Evolutionary conservation across 1,140 invertebrate species (phyloP), one percentile per base, ranked within the genome.

Genomic region (Pseudomyrmex concolor): DNA sequence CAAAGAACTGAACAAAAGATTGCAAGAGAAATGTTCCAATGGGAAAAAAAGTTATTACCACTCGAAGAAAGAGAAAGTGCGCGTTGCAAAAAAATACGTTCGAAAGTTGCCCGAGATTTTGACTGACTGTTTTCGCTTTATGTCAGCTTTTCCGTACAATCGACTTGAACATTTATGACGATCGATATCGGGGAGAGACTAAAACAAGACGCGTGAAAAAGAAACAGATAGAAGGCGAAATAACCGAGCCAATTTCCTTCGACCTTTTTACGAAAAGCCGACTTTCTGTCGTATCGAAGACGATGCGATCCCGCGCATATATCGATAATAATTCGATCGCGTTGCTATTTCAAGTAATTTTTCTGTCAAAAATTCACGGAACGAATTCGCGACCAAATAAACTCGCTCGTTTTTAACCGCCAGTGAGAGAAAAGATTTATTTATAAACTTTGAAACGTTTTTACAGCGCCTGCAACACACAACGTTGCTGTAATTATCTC

Each of bases 241-340:
- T 70, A 70, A 59, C 12, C 12, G 22, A 12, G 19, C 3, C 10
- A 71, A 80, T 80, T 34, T 63, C n/a, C 34, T 50, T 80, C 70
- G 66, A 80, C n/a, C 43, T 80, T 71, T 70, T 50, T 15, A 3
- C 64, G 22, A 70, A n/a, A 55, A 77, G 2, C 12, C 22, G 54
- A 54, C 63, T 68, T 67, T 5, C 9, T 57, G n/a, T 12, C 19
- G 54, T 22, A 70, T 22, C 43, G 1, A 0, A 5, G 7, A 50
- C 15, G 12, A n/a, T 48, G 34, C 59, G 17, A 78, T 15, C 3
- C 1, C 15, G 17, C 12, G 12, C 34, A 34, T 34, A 45, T 9
- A 15, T 68, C 43, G 19, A 78, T 68, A 12, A 15, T 22, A 67
- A 67, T 34, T 57, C 48, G 0, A n/a, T 25, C 7, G 9, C 13